Percentiles rank a stretch among this genome's conserved stretches.
These are phyloP conservation scores for Gorsachius goisagi DNA, from an alignment of 2,113 vertebrate species.

Conservation along the genomic window DNA sequence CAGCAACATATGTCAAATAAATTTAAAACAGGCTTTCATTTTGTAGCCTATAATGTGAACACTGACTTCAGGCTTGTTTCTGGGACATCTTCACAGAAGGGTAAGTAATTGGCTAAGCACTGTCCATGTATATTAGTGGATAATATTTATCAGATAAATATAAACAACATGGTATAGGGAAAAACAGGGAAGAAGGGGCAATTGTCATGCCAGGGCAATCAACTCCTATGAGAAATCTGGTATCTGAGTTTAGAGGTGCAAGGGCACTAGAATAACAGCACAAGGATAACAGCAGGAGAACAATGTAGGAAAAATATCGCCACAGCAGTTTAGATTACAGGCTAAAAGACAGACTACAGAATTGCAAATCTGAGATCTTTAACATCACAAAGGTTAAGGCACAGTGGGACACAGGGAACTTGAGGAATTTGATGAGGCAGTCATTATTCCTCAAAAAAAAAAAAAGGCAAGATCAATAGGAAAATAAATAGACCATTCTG, in stretches of 20 bases:
- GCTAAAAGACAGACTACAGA: not conserved
- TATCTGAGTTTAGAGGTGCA: not conserved
- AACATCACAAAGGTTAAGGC: slow-evolving; percentile 37
- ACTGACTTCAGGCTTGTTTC: not conserved
- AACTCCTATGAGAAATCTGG: not conserved
- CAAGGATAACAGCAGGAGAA: not conserved
- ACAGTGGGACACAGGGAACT: not conserved
- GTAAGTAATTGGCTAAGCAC: not conserved
- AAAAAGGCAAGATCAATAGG: slow-evolving; percentile 6
- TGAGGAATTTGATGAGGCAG: not conserved
- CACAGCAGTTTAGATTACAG: not conserved
- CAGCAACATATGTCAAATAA: not conserved
- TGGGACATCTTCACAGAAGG: not conserved
- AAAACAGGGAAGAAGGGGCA: not conserved
- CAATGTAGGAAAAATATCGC: not conserved
- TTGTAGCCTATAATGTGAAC: not conserved
- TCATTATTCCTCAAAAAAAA: slow-evolving; percentile 16
- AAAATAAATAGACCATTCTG: slow-evolving; percentile 20
- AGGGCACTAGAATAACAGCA: not conserved
- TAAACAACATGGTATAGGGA: not conserved
- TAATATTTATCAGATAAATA: not conserved
- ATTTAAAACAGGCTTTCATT: not conserved
- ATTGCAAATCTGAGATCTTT: slow-evolving; percentile 11
- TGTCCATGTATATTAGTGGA: not conserved
- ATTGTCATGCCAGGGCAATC: not conserved